Conservation (phyloP, 2,113 vertebrate genomes). For the Oxyruncus cristatus region DNA sequence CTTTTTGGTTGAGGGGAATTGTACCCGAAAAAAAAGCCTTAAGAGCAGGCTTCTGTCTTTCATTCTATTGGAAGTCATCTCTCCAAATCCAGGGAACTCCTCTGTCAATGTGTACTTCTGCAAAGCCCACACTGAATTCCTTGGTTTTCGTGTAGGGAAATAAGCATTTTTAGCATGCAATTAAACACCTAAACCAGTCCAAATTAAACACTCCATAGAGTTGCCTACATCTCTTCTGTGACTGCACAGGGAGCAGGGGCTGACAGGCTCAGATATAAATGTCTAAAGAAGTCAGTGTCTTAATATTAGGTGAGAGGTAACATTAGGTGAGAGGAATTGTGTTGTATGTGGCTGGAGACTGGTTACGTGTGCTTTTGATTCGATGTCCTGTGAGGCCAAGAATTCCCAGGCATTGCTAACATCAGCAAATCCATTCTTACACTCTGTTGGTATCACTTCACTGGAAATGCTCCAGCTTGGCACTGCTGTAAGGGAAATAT, state of each 20-base stretch:
- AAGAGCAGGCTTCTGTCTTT: background rate
- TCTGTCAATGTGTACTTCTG: background rate
- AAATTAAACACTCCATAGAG: background rate
- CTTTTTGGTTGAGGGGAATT: background rate
- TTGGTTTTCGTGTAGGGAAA: background rate
- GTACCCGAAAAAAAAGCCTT: background rate
- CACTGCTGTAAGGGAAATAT: slow-evolving; percentile 36
- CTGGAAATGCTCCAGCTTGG: slow-evolving; percentile 48
- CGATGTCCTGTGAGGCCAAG: background rate
- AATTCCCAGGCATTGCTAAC: slow-evolving; percentile 25
- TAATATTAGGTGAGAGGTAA: background rate
- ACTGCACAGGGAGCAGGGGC: background rate
- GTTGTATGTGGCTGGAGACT: background rate
- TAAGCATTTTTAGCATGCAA: background rate
- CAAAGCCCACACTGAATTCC: background rate
- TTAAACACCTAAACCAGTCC: background rate
- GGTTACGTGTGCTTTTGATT: background rate
- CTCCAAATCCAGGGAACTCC: background rate
- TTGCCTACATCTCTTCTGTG: background rate
- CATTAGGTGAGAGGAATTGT: background rate
- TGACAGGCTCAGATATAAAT: background rate
- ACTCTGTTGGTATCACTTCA: slow-evolving; percentile 18
- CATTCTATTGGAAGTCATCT: background rate
- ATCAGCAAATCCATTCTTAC: slow-evolving; percentile 40
- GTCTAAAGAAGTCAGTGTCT: background rate